Evolutionary conservation across 2,797 vertebrate genomes (phyloP).

Genomic region (Pseudopleuronectes americanus): DNA sequence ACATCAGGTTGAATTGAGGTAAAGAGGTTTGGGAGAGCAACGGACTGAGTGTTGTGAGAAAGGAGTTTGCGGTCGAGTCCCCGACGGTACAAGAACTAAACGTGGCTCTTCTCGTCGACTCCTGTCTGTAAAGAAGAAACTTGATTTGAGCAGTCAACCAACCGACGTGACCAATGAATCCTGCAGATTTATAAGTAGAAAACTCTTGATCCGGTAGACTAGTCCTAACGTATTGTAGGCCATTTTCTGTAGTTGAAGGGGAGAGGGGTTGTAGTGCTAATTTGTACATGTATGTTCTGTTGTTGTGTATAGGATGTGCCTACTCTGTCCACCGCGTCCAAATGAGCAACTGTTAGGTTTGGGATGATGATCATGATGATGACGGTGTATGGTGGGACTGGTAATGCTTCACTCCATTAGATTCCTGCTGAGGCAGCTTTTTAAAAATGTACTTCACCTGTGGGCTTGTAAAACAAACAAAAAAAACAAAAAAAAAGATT

Average conservation of each 20-base stretch:
- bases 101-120: background rate
- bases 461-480: conserved; percentile 65
- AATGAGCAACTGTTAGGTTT: conserved; percentile 22
- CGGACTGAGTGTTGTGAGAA: conserved; percentile 12
- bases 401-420: conserved; percentile 58
- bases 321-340: conserved; percentile 50
- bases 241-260: conserved; percentile 49
- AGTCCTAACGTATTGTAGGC: conserved; percentile 49
- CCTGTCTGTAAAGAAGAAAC: background rate
- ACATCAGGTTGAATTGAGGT: background rate
- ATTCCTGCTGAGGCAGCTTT: conserved; percentile 40
- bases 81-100: background rate
- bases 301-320: conserved; percentile 78
- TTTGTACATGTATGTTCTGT: conserved; percentile 68
- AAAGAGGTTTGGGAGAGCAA: conserved; percentile 6
- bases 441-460: conserved; percentile 54
- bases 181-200: conserved; percentile 52
- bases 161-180: conserved; percentile 34
- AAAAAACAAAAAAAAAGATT: conserved; percentile 34
- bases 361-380: conserved; percentile 12
- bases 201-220: conserved; percentile 57
- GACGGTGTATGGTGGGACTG: conserved; percentile 58
- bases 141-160: background rate
- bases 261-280: conserved; percentile 66
- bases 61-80: background rate